A percentile compares a stretch with the other conserved stretches of the same genome.
Evolutionary conservation across 2,888 invertebrate genomes (phyloP).

Genomic region (Noctuana brunneofusca): DNA sequence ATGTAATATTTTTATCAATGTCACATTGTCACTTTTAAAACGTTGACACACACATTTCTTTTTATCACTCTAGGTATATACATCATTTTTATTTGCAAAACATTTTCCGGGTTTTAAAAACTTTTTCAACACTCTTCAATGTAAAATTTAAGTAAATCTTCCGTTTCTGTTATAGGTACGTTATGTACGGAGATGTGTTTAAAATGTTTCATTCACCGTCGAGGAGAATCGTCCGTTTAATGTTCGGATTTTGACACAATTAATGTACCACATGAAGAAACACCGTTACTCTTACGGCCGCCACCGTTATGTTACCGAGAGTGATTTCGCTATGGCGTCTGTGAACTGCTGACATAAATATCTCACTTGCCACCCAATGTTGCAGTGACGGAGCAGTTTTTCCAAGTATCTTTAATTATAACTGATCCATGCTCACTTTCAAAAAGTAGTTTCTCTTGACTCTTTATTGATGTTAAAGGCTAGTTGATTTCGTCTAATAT

Average conservation of each 20-base stretch:
- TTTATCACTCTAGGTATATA: background rate
- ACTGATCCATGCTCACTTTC: background rate
- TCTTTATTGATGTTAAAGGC: background rate
- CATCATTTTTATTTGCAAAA: background rate
- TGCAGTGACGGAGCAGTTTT: background rate
- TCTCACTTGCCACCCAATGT: constrained; percentile 1
- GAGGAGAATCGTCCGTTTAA: constrained; percentile 8
- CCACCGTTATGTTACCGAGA: constrained; percentile 27
- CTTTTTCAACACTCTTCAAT: background rate
- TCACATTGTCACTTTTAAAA: constrained; percentile 5
- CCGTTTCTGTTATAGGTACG: background rate
- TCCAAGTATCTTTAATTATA: background rate
- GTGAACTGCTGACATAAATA: constrained; percentile 13
- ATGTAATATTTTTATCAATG: no score
- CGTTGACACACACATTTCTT: background rate
- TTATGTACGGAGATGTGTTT: background rate
- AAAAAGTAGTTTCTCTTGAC: constrained; percentile 4
- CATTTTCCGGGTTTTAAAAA: background rate
- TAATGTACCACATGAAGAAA: constrained; percentile 19
- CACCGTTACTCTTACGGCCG: constrained; percentile 20
- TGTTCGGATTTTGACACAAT: constrained; percentile 19
- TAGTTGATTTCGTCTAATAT: background rate
- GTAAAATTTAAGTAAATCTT: background rate
- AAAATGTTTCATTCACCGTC: background rate
- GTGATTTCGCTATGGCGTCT: constrained; percentile 24